Evolutionary conservation across 2,888 invertebrate genomes (phyloP).

Genomic region (Epinotia ramella): DNA sequence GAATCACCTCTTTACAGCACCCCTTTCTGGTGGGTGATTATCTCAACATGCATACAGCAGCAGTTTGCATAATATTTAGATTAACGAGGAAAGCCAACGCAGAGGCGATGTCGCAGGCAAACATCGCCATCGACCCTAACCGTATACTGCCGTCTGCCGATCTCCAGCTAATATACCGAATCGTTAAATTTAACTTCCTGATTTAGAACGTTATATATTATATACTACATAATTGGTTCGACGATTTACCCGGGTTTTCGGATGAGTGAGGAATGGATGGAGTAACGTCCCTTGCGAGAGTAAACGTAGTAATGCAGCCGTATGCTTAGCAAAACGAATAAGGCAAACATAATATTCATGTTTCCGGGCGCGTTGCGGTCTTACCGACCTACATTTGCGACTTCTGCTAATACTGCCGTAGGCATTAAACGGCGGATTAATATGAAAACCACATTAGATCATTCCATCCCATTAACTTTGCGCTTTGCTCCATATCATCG

Average conservation of each 20-base stretch:
- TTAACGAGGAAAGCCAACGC: slow-evolving; percentile 57
- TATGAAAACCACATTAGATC: slow-evolving; percentile 40
- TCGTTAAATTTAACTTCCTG: slow-evolving; percentile 10
- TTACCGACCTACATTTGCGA: slow-evolving; percentile 50
- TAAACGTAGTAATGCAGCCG: slow-evolving; percentile 45
- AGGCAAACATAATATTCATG: slow-evolving; percentile 46
- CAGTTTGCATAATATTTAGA: slow-evolving; percentile 67
- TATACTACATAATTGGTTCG: not conserved
- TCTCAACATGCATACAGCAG: slow-evolving; percentile 51
- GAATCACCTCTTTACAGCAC: slow-evolving; percentile 37
- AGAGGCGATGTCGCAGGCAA: slow-evolving; percentile 46
- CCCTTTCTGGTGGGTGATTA: slow-evolving; percentile 48
- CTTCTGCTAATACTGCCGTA: slow-evolving; percentile 48
- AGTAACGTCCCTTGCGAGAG: slow-evolving; percentile 10
- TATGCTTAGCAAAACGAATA: slow-evolving; percentile 35
- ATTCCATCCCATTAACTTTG: slow-evolving; percentile 29
- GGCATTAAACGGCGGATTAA: slow-evolving; percentile 36
- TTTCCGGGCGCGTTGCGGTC: slow-evolving; percentile 51
- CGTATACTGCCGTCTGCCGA: slow-evolving; percentile 12
- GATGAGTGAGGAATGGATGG: not conserved
- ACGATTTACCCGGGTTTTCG: not conserved
- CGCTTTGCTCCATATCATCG: slow-evolving; percentile 19
- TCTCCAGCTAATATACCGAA: slow-evolving; percentile 15
- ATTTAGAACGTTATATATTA: not conserved
- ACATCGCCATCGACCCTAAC: slow-evolving; percentile 45